Conservation (phyloP, 1,140 invertebrate genomes). For the Rhagoletis zephyria region DNA sequence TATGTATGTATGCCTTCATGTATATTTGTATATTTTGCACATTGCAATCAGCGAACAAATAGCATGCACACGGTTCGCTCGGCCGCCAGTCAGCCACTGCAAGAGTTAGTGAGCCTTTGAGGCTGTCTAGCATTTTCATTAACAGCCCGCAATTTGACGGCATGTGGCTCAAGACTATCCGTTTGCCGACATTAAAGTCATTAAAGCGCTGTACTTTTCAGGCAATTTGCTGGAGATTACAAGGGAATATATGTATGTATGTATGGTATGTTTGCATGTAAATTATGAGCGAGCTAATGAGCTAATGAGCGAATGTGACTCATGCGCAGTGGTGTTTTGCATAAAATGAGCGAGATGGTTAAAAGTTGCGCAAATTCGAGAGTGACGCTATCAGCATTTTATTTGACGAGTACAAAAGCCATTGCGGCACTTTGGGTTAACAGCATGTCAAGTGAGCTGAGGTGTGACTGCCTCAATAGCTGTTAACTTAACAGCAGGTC, state of each 20-base stretch:
- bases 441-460: neutral
- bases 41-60: neutral
- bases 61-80: neutral
- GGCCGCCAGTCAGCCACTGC: neutral
- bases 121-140: constrained; percentile 20
- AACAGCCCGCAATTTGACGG: neutral
- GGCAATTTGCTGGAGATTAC: neutral
- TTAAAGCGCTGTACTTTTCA: neutral
- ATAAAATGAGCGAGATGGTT: neutral
- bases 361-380: neutral
- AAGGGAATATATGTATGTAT: no score
- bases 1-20: neutral
- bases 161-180: neutral
- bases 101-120: neutral
- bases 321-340: constrained; percentile 8
- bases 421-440: neutral
- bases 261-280: neutral
- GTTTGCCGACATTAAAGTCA: neutral
- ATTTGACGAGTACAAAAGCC: neutral
- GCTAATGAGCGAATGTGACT: neutral
- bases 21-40: neutral
- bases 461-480: neutral
- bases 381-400: neutral
- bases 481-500: neutral
- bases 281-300: neutral